These are phyloP conservation scores for Penaeus indicus DNA, from an alignment of 1,140 invertebrate genomes.

Conservation along the genomic window DNA sequence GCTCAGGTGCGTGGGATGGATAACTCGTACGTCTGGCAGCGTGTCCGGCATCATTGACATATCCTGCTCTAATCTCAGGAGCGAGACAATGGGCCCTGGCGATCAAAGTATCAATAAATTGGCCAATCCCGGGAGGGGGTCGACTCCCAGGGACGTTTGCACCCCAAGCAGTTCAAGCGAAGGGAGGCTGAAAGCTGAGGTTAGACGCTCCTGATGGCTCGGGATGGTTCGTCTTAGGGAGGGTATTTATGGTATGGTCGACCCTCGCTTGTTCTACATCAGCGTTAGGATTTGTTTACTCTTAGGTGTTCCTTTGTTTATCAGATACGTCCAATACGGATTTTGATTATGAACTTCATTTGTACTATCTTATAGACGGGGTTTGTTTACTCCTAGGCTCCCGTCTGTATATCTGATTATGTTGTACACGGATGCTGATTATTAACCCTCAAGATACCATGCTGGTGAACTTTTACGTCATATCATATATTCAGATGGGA, in stretches of 20 bases:
- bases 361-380: constrained; percentile 7
- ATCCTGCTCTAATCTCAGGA: constrained; percentile 52
- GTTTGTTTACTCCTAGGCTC: constrained; percentile 39
- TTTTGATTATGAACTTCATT: too few species aligned
- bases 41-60: constrained; percentile 53
- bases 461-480: neutral
- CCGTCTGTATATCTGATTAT: neutral
- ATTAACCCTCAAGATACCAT: neutral
- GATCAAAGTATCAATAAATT: constrained; percentile 61
- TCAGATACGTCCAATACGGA: too few species aligned
- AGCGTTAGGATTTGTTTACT: neutral
- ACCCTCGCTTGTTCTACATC: constrained; percentile 41
- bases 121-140: constrained; percentile 52
- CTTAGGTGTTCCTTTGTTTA: too few species aligned
- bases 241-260: constrained; percentile 37
- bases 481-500: too few species aligned
- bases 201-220: neutral
- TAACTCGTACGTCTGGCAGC: constrained; percentile 41
- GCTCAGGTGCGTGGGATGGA: too few species aligned
- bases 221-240: neutral
- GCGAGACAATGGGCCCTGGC: constrained; percentile 48
- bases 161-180: constrained; percentile 45
- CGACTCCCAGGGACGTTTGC: constrained; percentile 45
- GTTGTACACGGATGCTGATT: neutral
- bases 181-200: neutral